Base-by-base conservation (phyloP, 2,888 invertebrate species). In the Deilephila porcellus region DNA sequence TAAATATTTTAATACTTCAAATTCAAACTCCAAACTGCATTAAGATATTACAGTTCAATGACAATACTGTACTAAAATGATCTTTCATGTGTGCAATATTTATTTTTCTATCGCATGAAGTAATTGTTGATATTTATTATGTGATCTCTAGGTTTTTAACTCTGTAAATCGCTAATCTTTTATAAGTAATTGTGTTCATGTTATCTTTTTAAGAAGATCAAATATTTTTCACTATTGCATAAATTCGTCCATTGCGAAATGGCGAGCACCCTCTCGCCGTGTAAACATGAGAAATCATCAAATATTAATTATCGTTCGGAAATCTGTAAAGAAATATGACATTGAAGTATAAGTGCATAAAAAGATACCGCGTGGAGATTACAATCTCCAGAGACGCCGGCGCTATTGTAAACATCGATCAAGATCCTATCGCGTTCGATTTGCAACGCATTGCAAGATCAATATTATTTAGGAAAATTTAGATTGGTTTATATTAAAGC, bases 371-470 rank as follows among this genome's bases (percentile, higher is more conserved):
- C 37, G 7, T 17, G 20, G 37, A 71, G n/a, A 67, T 67, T 20
- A 34, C 60, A 60, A 73, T 73, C 70, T 4, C 19, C 70, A 60
- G 32, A 71, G 56, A 71, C 73, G 71, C 73, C 73, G 73, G 73
- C 73, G 71, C 73, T 71, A 71, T 60, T 71, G 71, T 34, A 63
- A 59, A 63, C 52, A 71, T 25, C 53, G 19, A 73, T 73, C 71
- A 56, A 37, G 63, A 73, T 71, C 63, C 20, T 70, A 73, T 73
- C 71, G 71, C 63, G 73, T 71, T 72, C 32, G 2, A 71, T 52
- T 62, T 63, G 25, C 62, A 73, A 74, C 64, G 67, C 71, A 64
- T 74, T 74, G 62, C 64, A 74, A 74, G 64, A 71, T 74, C 63
- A 71, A 7, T 74, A 71, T 32, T 74, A 34, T 45, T 60, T 70